Evolutionary conservation across 2,797 vertebrate genomes (phyloP), one percentile per base, ranked within the genome.

Genomic region (Intellagama lesueurii): DNA sequence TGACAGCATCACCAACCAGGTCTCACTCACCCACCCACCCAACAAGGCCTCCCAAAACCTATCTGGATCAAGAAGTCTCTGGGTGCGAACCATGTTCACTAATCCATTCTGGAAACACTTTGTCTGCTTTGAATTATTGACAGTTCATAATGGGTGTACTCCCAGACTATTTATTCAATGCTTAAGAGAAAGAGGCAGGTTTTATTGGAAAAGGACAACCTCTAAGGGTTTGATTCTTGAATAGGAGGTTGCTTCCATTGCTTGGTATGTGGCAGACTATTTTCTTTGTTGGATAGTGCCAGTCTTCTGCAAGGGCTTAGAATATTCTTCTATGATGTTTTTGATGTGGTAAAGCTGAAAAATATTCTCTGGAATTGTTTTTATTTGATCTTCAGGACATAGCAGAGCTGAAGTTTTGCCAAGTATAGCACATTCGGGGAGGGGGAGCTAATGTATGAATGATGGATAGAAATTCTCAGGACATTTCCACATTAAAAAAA

Each of bases 111-210:
- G 40, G 32, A 32, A 85, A 5, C 35, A 47, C 14, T 11, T 24
- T 16, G 16, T 70, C n/a, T 7, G 40, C 64, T 85, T 89, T 69
- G 24, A 76, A 80, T 79, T 73, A 77, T 56, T 88, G 80, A 35
- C 12, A 81, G 68, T 69, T 75, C 30, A 32, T 30, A 81, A 40
- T 30, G 81, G 30, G 49, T 47, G 35, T 7, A 4, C 28, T 73
- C 44, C 52, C 52, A 66, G 24, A 52, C 30, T 89, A 83, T 89
- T 56, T 86, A 49, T 66, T 76, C 49, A 70, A 28, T 1, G 12
- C 56, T 49, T 47, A 52, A 66, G 76, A 66, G 73, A 75, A 89
- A 75, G 52, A 40, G 14, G 19, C 72, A 75, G 32, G 72, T 2
- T 40, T 17, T 14, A 7, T 75, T 32, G 17, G 35, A 35, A 40